Evolutionary conservation across 2,888 invertebrate genomes (phyloP).

Genomic region (Ecdyonurus torrentis): DNA sequence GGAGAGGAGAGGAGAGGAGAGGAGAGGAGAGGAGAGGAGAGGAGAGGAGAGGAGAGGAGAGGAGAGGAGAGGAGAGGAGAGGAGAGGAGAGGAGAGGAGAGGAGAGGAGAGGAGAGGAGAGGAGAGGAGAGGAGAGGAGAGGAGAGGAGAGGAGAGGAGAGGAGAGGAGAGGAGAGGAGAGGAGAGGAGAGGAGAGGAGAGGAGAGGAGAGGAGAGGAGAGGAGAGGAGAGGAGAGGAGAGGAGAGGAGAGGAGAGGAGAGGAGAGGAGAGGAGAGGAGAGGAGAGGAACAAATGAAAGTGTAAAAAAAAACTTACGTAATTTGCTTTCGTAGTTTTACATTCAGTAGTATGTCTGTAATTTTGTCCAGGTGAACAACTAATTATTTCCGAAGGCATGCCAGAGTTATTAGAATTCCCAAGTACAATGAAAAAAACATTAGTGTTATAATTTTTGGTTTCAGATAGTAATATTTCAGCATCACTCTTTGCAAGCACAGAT

Average conservation of each 20-base stretch:
- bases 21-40: background rate
- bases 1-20: too few species aligned
- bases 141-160: background rate
- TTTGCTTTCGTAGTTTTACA: too few species aligned
- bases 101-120: background rate
- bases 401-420: too few species aligned
- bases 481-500: too few species aligned
- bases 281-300: background rate
- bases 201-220: background rate
- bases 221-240: background rate
- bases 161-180: background rate
- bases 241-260: background rate
- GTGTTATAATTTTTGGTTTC: too few species aligned
- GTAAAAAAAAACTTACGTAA: background rate
- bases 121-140: background rate
- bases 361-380: too few species aligned
- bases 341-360: too few species aligned
- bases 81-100: background rate
- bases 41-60: background rate
- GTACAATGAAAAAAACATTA: too few species aligned
- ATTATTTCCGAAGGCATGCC: too few species aligned
- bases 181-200: background rate
- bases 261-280: background rate
- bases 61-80: background rate
- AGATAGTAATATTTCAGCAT: too few species aligned